A percentile compares a stretch with the other conserved stretches of the same genome.
These are phyloP conservation scores for Sarotherodon lohbergeri DNA, from an alignment of 2,113 vertebrate species.

Conservation along the genomic window DNA sequence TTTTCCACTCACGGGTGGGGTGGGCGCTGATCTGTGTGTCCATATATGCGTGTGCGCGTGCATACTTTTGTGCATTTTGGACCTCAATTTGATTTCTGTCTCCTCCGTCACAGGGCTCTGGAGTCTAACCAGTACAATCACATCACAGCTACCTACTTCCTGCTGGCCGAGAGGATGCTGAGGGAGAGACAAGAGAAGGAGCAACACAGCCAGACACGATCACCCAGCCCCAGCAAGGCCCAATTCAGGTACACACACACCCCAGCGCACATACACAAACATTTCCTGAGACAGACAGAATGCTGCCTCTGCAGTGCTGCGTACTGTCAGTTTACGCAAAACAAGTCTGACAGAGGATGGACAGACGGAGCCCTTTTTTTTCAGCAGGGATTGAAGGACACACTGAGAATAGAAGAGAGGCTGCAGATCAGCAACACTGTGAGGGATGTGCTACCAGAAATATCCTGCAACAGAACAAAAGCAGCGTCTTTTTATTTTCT, in stretches of 20 bases:
- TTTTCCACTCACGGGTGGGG: background rate
- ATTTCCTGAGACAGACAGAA: background rate
- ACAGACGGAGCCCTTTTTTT: background rate
- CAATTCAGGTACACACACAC: constrained; percentile 54
- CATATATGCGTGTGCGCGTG: background rate
- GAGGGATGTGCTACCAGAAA: background rate
- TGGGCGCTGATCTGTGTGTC: background rate
- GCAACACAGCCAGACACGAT: background rate
- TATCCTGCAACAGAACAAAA: background rate
- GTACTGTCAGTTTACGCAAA: background rate
- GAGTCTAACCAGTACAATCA: constrained; percentile 99
- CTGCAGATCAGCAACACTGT: constrained; percentile 5
- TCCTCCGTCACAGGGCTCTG: constrained; percentile 77
- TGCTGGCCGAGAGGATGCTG: constrained; percentile 93
- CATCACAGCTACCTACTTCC: constrained; percentile 98
- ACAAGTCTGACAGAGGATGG: constrained; percentile 18
- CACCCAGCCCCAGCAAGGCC: background rate
- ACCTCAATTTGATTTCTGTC: background rate
- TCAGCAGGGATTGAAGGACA: background rate
- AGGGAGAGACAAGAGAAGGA: constrained; percentile 80
- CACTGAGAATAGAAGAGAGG: background rate
- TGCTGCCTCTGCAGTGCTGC: constrained; percentile 9
- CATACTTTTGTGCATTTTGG: background rate
- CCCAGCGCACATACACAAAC: background rate
- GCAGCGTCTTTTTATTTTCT: background rate